Conservation (phyloP, 2,797 vertebrate genomes). For the Melanotaenia maccullochi region DNA sequence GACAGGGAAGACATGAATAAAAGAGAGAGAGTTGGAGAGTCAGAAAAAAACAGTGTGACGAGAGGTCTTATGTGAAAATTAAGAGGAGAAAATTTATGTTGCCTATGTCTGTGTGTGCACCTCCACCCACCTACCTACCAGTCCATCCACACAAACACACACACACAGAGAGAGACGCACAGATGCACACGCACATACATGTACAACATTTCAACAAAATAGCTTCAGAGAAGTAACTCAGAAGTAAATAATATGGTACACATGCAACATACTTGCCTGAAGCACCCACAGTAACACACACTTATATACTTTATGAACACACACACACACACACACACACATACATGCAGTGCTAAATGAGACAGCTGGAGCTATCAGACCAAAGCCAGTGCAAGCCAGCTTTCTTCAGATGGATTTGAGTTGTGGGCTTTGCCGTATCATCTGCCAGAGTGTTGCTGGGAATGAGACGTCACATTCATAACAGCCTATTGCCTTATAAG, state of each 20-base stretch:
- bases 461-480: slow-evolving; percentile 76
- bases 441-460: slow-evolving; percentile 79
- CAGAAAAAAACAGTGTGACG: background rate
- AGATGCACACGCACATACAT: slow-evolving; percentile 28
- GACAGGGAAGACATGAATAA: slow-evolving; percentile 5
- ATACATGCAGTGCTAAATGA: slow-evolving; percentile 58
- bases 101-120: slow-evolving; percentile 26
- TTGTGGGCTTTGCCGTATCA: slow-evolving; percentile 78
- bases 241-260: slow-evolving; percentile 63
- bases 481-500: slow-evolving; percentile 80
- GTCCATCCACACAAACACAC: slow-evolving; percentile 27
- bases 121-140: slow-evolving; percentile 56
- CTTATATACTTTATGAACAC: slow-evolving; percentile 8
- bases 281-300: slow-evolving; percentile 28
- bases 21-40: slow-evolving; percentile 4
- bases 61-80: slow-evolving; percentile 14
- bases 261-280: slow-evolving; percentile 14
- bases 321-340: slow-evolving; percentile 33
- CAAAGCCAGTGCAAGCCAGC: slow-evolving; percentile 73
- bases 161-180: slow-evolving; percentile 5
- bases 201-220: slow-evolving; percentile 60
- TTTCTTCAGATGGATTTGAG: slow-evolving; percentile 79
- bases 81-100: slow-evolving; percentile 31
- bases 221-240: slow-evolving; percentile 67
- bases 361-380: slow-evolving; percentile 80